A percentile compares a stretch with the other conserved stretches of the same genome.
Conservation (phyloP, 2,113 vertebrate genomes). For the Daubentonia madagascariensis region DNA sequence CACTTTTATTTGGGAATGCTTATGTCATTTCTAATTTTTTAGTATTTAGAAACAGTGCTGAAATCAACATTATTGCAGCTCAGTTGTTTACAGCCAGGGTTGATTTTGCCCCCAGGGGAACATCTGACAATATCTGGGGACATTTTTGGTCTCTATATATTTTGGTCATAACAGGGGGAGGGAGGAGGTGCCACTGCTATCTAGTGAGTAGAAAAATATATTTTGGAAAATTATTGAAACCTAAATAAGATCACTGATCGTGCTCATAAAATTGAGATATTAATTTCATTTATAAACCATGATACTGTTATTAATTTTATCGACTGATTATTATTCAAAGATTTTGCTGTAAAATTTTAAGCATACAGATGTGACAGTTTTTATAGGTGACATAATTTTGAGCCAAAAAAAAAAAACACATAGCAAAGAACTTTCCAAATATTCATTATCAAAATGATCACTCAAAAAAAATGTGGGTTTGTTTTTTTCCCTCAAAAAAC, state of each 20-base stretch:
- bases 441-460: background rate
- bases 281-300: background rate
- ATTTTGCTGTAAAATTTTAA: background rate
- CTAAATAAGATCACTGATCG: background rate
- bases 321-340: background rate
- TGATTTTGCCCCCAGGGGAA: background rate
- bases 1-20: background rate
- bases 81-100: background rate
- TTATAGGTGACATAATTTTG: background rate
- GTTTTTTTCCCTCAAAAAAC: background rate
- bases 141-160: background rate
- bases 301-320: background rate
- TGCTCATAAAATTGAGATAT: background rate
- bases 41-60: background rate
- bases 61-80: background rate
- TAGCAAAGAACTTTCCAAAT: background rate
- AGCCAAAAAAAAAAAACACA: background rate
- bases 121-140: background rate
- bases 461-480: background rate
- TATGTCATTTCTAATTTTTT: background rate
- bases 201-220: background rate
- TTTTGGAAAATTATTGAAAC: constrained; percentile 22
- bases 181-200: background rate
- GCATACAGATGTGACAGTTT: background rate
- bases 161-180: background rate